phyloP scores from a whole-genome alignment of 2,888 invertebrate species.

The Apocheima hispidaria region DNA sequence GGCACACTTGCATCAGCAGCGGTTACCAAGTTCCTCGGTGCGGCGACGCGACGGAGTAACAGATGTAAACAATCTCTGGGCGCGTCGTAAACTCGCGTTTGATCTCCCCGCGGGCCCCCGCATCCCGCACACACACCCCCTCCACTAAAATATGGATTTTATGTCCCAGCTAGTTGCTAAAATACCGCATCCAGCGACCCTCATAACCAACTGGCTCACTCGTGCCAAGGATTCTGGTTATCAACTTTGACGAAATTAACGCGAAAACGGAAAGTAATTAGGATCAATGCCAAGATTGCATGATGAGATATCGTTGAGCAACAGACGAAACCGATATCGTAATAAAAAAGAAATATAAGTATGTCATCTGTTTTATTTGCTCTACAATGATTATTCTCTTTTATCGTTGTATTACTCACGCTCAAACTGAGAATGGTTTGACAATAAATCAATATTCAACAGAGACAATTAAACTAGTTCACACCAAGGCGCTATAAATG shows the following conservation, averaged over 20 bases:
- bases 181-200: slow-evolving; percentile 80
- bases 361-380: not conserved
- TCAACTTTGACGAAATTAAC: slow-evolving; percentile 19
- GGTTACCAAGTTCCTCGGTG: slow-evolving; percentile 81
- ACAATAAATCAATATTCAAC: slow-evolving; percentile 55
- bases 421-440: slow-evolving; percentile 36
- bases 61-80: slow-evolving; percentile 85
- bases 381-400: slow-evolving; percentile 20
- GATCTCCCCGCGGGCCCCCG: slow-evolving; percentile 72
- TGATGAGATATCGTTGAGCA: not conserved
- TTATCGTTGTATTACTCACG: slow-evolving; percentile 30
- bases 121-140: slow-evolving; percentile 56
- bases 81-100: slow-evolving; percentile 83
- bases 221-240: slow-evolving; percentile 18
- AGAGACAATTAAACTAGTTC: slow-evolving; percentile 54
- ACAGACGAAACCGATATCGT: not conserved
- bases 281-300: slow-evolving; percentile 13
- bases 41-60: slow-evolving; percentile 78
- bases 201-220: slow-evolving; percentile 62
- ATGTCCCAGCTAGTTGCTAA: slow-evolving; percentile 79
- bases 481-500: slow-evolving; percentile 60
- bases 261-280: slow-evolving; percentile 8
- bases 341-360: not conserved
- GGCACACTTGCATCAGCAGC: slow-evolving; percentile 67
- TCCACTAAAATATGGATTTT: slow-evolving; percentile 84